Evolutionary conservation across 2,888 invertebrate species (phyloP).

Genomic region (Elysia crispata): DNA sequence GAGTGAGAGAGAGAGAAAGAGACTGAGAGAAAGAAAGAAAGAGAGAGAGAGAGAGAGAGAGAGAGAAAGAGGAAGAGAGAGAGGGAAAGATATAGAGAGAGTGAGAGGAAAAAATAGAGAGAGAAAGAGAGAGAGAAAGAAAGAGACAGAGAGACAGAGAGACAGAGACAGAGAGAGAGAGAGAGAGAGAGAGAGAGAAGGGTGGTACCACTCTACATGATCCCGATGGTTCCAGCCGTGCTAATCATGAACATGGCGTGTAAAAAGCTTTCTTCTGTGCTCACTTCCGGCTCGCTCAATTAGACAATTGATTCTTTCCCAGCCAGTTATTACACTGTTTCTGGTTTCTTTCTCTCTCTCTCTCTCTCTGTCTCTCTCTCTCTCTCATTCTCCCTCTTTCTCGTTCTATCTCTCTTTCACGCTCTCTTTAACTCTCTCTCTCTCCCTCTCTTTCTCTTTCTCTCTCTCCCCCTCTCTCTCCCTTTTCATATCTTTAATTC

Average conservation of each 20-base stretch:
- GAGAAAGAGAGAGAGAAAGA: background rate
- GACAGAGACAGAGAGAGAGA: no score
- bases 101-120: no score
- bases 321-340: background rate
- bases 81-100: background rate
- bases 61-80: conserved; percentile 3
- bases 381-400: no score
- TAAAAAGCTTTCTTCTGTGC: background rate
- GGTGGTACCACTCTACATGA: background rate
- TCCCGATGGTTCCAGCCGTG: background rate
- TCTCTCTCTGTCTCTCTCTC: no score
- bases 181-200: background rate
- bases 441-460: background rate
- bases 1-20: background rate
- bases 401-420: background rate
- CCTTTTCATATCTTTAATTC: no score
- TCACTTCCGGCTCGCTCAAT: background rate
- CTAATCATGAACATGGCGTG: background rate
- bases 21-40: background rate
- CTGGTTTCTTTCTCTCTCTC: no score
- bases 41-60: conserved; percentile 23
- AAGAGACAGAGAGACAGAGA: no score
- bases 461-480: background rate
- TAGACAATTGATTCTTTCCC: background rate
- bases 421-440: background rate